phyloP scores from a whole-genome alignment of 2,113 vertebrate species.

The Neolamprologus caudopunctatus region DNA sequence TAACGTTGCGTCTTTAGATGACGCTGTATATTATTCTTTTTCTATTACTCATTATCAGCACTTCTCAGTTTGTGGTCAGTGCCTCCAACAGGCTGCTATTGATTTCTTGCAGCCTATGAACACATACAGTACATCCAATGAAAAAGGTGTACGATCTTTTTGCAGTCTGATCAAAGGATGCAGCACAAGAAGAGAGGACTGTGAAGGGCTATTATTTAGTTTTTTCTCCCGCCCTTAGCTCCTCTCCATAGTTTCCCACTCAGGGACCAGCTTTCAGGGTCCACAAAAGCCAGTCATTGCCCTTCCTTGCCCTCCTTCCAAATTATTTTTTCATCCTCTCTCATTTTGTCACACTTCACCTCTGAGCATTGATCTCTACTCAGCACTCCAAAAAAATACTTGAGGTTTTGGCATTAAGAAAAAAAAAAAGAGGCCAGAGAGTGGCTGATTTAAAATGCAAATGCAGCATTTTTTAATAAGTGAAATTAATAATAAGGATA shows the following conservation, averaged over 20 bases:
- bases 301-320: background rate
- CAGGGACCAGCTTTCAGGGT: background rate
- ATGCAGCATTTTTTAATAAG: constrained; percentile 63
- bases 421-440: background rate
- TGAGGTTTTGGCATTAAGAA: background rate
- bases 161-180: background rate
- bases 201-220: background rate
- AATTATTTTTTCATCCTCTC: constrained; percentile 6
- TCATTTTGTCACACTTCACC: constrained; percentile 48
- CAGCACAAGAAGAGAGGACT: background rate
- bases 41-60: constrained; percentile 8
- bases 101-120: constrained; percentile 19
- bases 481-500: constrained; percentile 62
- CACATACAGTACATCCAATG: background rate
- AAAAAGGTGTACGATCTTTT: constrained; percentile 17
- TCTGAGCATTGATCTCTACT: constrained; percentile 7
- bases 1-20: background rate
- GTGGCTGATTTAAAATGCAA: constrained; percentile 57
- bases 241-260: background rate
- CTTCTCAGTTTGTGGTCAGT: constrained; percentile 17
- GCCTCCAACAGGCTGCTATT: constrained; percentile 36
- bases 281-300: background rate
- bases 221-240: background rate
- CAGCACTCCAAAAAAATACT: background rate
- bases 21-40: constrained; percentile 1